These are phyloP conservation scores for Magallana nippona DNA, from an alignment of 2,888 invertebrate species.

Conservation along the genomic window DNA sequence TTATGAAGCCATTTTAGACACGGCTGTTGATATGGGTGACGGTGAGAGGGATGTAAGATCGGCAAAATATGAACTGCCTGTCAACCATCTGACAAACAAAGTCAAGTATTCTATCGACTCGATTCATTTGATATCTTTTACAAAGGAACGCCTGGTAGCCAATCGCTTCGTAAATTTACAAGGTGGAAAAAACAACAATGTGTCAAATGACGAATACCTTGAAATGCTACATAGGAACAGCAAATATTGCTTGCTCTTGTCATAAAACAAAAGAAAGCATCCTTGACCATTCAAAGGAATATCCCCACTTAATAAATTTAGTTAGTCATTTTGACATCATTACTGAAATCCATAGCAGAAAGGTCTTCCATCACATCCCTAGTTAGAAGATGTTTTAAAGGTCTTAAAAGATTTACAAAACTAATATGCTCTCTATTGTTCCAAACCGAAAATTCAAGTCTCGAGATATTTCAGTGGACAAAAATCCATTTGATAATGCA, in stretches of 20 bases:
- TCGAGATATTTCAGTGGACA: neutral
- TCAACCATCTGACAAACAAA: conserved; percentile 51
- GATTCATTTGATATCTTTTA: conserved; percentile 45
- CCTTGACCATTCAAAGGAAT: conserved; percentile 49
- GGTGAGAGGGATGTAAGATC: conserved; percentile 45
- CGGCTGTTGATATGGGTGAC: conserved; percentile 39
- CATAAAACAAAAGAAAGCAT: conserved; percentile 49
- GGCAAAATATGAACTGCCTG: conserved; percentile 50
- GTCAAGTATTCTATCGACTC: conserved; percentile 45
- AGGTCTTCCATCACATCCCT: conserved; percentile 46
- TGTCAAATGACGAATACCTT: conserved; percentile 45
- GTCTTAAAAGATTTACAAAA: conserved; percentile 38
- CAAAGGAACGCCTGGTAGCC: conserved; percentile 35
- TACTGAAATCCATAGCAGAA: conserved; percentile 24
- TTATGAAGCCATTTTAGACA: too few species aligned
- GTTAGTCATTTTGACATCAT: conserved; percentile 39
- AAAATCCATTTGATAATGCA: conserved; percentile 35
- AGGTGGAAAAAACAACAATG: conserved; percentile 49
- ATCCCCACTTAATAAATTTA: conserved; percentile 43
- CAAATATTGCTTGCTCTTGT: conserved; percentile 42
- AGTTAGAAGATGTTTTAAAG: conserved; percentile 40
- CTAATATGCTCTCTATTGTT: conserved; percentile 1
- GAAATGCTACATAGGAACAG: conserved; percentile 25
- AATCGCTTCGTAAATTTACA: conserved; percentile 48
- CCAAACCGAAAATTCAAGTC: neutral